phyloP scores from a whole-genome alignment of 2,113 vertebrate species.

The Dipodomys ordii region DNA sequence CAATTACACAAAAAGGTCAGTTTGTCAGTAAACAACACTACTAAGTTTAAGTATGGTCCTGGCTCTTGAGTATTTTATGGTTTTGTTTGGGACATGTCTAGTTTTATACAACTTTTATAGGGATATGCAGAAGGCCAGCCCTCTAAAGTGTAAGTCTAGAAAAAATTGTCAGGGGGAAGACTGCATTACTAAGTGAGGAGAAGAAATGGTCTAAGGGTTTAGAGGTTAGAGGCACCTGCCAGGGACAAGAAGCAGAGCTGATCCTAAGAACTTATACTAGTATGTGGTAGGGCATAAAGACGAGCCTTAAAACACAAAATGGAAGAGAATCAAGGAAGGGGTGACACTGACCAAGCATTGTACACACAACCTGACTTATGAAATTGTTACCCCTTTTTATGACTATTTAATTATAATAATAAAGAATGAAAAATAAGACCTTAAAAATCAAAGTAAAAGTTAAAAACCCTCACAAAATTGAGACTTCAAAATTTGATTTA shows the following conservation, averaged over 20 bases:
- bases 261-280: neutral
- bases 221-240: neutral
- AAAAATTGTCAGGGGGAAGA: neutral
- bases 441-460: too few relatives aligned
- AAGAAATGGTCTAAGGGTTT: neutral
- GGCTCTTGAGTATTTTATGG: slow-evolving; percentile 18
- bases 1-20: neutral
- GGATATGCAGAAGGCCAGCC: neutral
- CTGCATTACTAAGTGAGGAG: neutral
- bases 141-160: neutral
- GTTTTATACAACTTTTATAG: slow-evolving; percentile 22
- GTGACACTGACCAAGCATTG: too few relatives aligned
- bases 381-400: too few relatives aligned
- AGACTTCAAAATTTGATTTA: slow-evolving; percentile 45
- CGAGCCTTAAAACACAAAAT: neutral
- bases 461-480: neutral
- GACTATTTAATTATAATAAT: too few relatives aligned
- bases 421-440: too few relatives aligned
- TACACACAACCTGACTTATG: too few relatives aligned
- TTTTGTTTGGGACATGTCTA: neutral
- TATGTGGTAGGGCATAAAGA: neutral
- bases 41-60: neutral
- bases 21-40: neutral
- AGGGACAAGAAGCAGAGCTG: slow-evolving; percentile 10
- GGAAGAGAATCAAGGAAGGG: too few relatives aligned